These are phyloP conservation scores for Stomatorhinus walkeri DNA, from an alignment of 2,797 vertebrate genomes.

Conservation along the genomic window DNA sequence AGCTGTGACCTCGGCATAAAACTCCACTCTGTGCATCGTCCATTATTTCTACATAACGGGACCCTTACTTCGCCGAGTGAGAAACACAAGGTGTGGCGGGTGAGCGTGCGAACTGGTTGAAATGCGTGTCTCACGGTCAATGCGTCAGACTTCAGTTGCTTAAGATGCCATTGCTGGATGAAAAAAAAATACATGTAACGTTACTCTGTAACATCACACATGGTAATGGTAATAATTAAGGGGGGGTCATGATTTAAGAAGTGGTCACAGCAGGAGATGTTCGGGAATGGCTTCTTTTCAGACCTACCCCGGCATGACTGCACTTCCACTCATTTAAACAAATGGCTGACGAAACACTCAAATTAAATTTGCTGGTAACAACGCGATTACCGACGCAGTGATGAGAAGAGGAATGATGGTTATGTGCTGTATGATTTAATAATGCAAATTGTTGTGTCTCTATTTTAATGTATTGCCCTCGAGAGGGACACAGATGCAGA, in stretches of 20 bases:
- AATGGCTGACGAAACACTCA: background rate
- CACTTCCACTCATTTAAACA: background rate
- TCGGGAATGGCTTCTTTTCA: background rate
- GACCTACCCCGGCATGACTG: background rate
- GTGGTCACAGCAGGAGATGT: background rate
- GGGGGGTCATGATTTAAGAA: background rate
- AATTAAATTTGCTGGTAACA: slow-evolving; percentile 13
- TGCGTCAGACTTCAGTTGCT: background rate
- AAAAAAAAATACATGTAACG: background rate
- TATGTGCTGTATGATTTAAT: slow-evolving; percentile 4
- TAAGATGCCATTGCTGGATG: background rate
- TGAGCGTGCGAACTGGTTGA: background rate
- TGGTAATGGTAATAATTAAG: background rate
- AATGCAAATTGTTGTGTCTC: slow-evolving; percentile 1
- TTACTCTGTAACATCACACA: background rate
- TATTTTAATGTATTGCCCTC: background rate
- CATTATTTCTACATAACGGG: background rate
- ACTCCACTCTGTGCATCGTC: background rate
- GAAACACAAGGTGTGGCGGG: background rate
- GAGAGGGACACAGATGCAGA: background rate
- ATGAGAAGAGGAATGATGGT: slow-evolving; percentile 1
- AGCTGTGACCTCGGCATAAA: background rate
- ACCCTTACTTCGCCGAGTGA: background rate
- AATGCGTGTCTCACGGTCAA: background rate
- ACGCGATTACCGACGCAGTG: background rate